These are phyloP conservation scores for Haemorhous mexicanus DNA, from an alignment of 2,113 vertebrate genomes.

Conservation along the genomic window DNA sequence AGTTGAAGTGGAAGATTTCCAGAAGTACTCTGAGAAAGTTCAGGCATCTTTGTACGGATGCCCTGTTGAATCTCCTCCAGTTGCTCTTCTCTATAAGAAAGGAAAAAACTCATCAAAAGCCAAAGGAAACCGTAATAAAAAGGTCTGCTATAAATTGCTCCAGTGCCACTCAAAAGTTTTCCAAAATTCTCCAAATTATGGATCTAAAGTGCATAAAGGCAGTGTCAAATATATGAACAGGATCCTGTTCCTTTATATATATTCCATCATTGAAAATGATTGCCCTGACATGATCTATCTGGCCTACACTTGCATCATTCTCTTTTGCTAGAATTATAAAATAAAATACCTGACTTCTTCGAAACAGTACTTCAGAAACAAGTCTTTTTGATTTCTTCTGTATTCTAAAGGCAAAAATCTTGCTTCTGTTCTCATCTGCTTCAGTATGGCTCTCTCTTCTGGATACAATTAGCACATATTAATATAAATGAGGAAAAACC, in stretches of 20 bases:
- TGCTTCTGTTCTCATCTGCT: neutral
- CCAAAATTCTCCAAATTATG: neutral
- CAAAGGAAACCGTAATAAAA: slow-evolving; percentile 77
- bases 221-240: neutral
- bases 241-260: neutral
- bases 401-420: neutral
- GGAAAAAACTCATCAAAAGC: slow-evolving; percentile 74
- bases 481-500: neutral
- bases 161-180: neutral
- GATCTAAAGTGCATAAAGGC: neutral
- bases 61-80: slow-evolving; percentile 80
- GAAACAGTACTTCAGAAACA: neutral
- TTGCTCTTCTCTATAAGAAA: slow-evolving; percentile 77
- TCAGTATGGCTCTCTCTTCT: neutral
- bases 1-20: slow-evolving; percentile 95
- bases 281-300: neutral
- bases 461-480: neutral
- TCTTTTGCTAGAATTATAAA: neutral
- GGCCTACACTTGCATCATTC: neutral
- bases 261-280: neutral
- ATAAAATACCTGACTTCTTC: neutral
- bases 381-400: neutral
- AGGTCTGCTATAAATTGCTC: slow-evolving; percentile 77
- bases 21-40: slow-evolving; percentile 87
- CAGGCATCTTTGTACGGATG: slow-evolving; percentile 89